Evolutionary conservation across 2,797 vertebrate species (phyloP), one percentile per base, ranked within the genome.

Genomic region (Pseudochromis fuscus): DNA sequence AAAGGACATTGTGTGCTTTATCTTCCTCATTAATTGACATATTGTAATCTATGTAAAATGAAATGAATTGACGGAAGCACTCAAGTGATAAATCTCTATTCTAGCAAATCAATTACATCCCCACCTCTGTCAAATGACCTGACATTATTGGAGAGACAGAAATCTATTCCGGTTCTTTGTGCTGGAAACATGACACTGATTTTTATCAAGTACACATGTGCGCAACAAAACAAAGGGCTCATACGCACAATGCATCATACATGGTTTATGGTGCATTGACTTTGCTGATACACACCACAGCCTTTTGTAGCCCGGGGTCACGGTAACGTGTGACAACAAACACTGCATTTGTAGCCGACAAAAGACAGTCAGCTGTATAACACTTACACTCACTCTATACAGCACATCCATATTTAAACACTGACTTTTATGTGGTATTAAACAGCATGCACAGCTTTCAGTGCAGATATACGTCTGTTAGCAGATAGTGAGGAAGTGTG

Each of bases 211-310:
- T 53, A 57, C 48, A 52, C 30, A 10, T 19, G 8, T 67, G 64
- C 52, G 40, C 52, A 75, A 83, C 27, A 49, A 60, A 77, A 51
- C 21, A 49, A 60, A 46, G 15, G 49, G 18, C 53, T 42, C 28
- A 65, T 69, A 51, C n/a, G 38, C 38, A 42, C 16, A n/a, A 38
- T 19, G 33, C 68, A 72, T 73, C 74, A 59, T 50, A 38, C 60
- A 63, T 63, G 64, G 44, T 79, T 85, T 62, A 84, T 62, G 79
- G 62, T 59, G 42, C 76, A 4, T 71, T 85, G 72, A 73, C 56
- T 81, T 44, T 46, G 52, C 40, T 25, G 60, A 75, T 62, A 58
- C 24, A 8, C 7, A 19, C 48, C 31, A 51, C 51, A 30, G 60
- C 42, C 18, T 53, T n/a, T 42, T 21, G 31, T 60, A 70, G 81